Evolutionary conservation across 2,797 vertebrate genomes (phyloP).

Genomic region (Zenarchopterus dispar): DNA sequence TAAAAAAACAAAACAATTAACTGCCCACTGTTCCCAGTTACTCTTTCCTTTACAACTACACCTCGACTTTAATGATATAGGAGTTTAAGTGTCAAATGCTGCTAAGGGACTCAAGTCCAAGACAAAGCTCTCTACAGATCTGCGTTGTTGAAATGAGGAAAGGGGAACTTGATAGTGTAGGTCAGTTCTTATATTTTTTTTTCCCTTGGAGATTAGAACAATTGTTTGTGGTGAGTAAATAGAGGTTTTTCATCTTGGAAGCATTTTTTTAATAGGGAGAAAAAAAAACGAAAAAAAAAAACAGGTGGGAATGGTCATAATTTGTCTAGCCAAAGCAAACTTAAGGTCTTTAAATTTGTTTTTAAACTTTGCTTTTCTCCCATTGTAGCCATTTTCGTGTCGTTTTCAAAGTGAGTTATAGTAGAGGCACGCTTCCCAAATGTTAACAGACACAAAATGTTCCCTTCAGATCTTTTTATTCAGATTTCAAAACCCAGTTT

Average conservation of each 20-base stretch:
- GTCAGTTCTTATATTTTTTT: too few species aligned
- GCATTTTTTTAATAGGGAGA: slow-evolving; percentile 59
- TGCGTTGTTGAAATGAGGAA: slow-evolving; percentile 35
- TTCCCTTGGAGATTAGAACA: slow-evolving; percentile 41
- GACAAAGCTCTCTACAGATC: slow-evolving; percentile 36
- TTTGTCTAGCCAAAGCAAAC: slow-evolving; percentile 76
- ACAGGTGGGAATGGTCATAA: slow-evolving; percentile 58
- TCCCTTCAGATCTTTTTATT: slow-evolving; percentile 38
- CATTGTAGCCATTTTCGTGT: slow-evolving; percentile 75
- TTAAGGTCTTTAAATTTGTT: slow-evolving; percentile 63
- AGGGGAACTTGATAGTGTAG: slow-evolving; percentile 25
- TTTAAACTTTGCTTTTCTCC: slow-evolving; percentile 63
- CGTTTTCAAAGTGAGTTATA: slow-evolving; percentile 75
- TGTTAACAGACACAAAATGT: slow-evolving; percentile 63
- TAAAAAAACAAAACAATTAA: too few species aligned
- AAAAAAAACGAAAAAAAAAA: slow-evolving; percentile 29
- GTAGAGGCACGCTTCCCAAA: slow-evolving; percentile 70
- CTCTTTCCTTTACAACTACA: slow-evolving; percentile 6
- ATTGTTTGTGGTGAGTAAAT: slow-evolving; percentile 49
- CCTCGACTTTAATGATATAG: slow-evolving; percentile 38
- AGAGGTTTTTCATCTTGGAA: slow-evolving; percentile 59
- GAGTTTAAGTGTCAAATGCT: slow-evolving; percentile 49
- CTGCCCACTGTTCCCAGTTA: too few species aligned
- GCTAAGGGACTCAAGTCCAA: slow-evolving; percentile 33
- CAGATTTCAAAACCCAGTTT: slow-evolving; percentile 52